phyloP scores from a whole-genome alignment of 2,888 invertebrate genomes.

The Eucera pruinosa region DNA sequence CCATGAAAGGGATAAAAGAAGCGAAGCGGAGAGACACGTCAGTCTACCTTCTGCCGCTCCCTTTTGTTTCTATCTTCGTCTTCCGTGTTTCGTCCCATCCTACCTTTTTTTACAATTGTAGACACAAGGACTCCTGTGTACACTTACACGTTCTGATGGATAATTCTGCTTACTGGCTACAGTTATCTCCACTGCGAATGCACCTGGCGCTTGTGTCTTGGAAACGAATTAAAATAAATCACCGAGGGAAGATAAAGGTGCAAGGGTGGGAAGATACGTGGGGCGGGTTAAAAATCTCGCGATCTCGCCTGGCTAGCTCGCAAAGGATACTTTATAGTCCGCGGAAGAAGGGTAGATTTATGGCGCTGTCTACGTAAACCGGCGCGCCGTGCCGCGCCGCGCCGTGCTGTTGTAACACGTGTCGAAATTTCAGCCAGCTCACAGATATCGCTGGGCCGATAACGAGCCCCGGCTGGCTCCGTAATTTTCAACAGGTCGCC shows the following conservation, averaged over 20 bases:
- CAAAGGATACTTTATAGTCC: constrained; percentile 15
- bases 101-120: constrained; percentile 24
- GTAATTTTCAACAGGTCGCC: constrained; percentile 36
- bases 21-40: not conserved
- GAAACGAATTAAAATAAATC: constrained; percentile 35
- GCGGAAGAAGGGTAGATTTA: constrained; percentile 11
- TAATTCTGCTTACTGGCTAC: constrained; percentile 20
- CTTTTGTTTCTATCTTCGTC: not conserved
- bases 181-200: not conserved
- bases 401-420: constrained; percentile 21
- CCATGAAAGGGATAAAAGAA: constrained; percentile 9
- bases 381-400: not conserved
- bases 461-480: constrained; percentile 8
- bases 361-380: constrained; percentile 4
- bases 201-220: not conserved
- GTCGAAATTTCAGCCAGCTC: constrained; percentile 25
- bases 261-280: not conserved
- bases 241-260: not conserved
- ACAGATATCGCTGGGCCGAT: constrained; percentile 9
- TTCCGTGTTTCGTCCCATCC: not conserved
- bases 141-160: constrained; percentile 9
- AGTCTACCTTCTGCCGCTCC: not conserved
- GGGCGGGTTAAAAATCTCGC: constrained; percentile 12
- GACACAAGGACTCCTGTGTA: not conserved
- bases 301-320: not conserved